Conservation (phyloP, 2,888 invertebrate species). For the Platycheirus albimanus region DNA sequence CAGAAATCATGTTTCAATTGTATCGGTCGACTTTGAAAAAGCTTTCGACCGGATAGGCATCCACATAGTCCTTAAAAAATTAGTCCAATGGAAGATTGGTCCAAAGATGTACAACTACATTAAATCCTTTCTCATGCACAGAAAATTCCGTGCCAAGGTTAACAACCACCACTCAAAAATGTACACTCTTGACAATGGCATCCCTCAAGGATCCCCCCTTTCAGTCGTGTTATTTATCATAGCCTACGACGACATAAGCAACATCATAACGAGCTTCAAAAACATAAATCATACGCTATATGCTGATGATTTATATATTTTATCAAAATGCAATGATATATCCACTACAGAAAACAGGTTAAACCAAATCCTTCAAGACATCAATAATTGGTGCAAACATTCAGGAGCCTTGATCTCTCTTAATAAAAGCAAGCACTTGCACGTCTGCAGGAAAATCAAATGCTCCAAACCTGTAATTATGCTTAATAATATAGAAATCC, state of each 20-base stretch:
- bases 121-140: neutral
- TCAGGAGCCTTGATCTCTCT: neutral
- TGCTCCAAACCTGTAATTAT: no score
- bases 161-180: neutral
- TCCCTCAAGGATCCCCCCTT: neutral
- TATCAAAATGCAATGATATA: neutral
- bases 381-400: neutral
- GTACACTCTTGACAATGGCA: neutral
- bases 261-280: neutral
- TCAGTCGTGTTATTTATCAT: conserved; percentile 4
- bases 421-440: conserved; percentile 6
- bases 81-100: neutral
- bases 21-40: conserved; percentile 4
- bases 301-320: neutral
- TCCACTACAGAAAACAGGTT: neutral
- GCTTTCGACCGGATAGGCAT: neutral
- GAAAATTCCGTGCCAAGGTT: neutral
- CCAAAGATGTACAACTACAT: neutral
- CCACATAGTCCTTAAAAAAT: neutral
- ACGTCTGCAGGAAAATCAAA: no score
- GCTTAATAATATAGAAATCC: no score
- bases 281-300: neutral
- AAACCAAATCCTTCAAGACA: neutral
- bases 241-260: neutral
- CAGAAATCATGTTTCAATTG: conserved; percentile 2